phyloP scores from a whole-genome alignment of 1,140 invertebrate species.

The Homarus americanus region DNA sequence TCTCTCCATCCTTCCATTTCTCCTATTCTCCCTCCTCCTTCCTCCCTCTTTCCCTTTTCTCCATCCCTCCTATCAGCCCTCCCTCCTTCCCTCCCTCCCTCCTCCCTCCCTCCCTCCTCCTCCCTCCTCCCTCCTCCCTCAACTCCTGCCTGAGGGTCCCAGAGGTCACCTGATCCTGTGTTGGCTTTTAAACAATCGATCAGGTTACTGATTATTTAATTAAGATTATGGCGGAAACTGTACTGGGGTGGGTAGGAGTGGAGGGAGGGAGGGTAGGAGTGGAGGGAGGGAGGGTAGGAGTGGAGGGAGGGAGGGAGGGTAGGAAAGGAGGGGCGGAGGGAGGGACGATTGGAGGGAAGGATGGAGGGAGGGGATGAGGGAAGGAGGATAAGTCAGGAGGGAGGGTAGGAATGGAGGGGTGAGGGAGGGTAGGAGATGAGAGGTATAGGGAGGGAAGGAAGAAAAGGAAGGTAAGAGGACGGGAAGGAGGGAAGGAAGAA shows the following conservation, averaged over 20 bases:
- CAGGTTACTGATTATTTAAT: constrained; percentile 52
- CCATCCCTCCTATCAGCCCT: too few species aligned
- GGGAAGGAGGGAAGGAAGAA: not conserved
- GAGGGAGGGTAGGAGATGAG: not conserved
- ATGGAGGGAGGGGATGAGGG: not conserved
- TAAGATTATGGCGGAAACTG: constrained; percentile 36
- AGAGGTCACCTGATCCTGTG: constrained; percentile 35
- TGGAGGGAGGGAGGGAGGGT: not conserved
- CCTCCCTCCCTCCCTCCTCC: too few species aligned
- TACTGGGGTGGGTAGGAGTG: not conserved
- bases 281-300: not conserved
- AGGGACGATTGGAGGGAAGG: not conserved
- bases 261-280: not conserved
- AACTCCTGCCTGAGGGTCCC: not conserved
- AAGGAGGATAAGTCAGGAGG: not conserved
- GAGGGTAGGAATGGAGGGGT: too few species aligned
- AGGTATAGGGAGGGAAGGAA: not conserved
- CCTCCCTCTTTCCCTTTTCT: too few species aligned
- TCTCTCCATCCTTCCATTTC: too few species aligned
- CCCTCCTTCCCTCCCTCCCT: too few species aligned
- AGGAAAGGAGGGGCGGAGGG: not conserved
- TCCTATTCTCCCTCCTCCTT: too few species aligned
- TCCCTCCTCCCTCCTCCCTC: not conserved
- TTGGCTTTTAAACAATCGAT: constrained; percentile 46
- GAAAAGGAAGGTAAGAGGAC: not conserved